These are phyloP conservation scores for Acipenser oxyrinchus DNA, from an alignment of 2,797 vertebrate species.

Conservation along the genomic window DNA sequence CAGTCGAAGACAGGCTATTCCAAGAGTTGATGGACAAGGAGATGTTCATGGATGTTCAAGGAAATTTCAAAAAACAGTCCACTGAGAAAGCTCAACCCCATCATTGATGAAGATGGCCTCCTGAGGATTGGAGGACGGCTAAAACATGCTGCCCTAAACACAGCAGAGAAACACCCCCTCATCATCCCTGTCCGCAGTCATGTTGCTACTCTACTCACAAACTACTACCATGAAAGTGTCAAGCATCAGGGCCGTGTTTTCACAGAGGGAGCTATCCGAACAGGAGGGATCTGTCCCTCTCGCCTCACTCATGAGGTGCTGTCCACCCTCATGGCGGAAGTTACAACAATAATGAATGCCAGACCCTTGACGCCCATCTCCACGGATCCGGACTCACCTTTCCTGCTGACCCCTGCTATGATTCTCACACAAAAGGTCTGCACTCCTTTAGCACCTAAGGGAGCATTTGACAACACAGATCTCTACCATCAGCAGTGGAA, in stretches of 20 bases:
- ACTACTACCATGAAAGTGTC: constrained; percentile 8
- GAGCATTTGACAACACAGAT: neutral
- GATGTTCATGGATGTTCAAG: too few relatives aligned
- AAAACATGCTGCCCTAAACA: neutral
- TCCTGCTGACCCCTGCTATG: constrained; percentile 9
- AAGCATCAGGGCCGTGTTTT: constrained; percentile 15
- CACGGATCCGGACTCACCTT: constrained; percentile 10
- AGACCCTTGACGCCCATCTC: constrained; percentile 8
- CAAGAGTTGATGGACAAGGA: too few relatives aligned
- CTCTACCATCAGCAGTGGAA: constrained; percentile 13
- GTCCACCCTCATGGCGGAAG: constrained; percentile 15
- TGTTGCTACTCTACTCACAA: constrained; percentile 3
- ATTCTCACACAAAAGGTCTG: constrained; percentile 16
- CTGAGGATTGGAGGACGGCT: constrained; percentile 9
- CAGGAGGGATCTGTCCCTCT: too few relatives aligned
- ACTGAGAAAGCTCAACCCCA: constrained; percentile 6
- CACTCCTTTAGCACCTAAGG: constrained; percentile 7
- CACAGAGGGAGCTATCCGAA: neutral
- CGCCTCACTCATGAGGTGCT: neutral
- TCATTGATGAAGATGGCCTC: neutral
- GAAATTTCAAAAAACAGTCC: constrained; percentile 8
- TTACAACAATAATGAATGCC: constrained; percentile 12
- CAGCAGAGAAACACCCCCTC: constrained; percentile 2
- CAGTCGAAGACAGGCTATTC: too few relatives aligned
- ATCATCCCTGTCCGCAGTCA: constrained; percentile 2